Conservation (phyloP, 2,888 invertebrate genomes). For the Xanthia icteritia region DNA sequence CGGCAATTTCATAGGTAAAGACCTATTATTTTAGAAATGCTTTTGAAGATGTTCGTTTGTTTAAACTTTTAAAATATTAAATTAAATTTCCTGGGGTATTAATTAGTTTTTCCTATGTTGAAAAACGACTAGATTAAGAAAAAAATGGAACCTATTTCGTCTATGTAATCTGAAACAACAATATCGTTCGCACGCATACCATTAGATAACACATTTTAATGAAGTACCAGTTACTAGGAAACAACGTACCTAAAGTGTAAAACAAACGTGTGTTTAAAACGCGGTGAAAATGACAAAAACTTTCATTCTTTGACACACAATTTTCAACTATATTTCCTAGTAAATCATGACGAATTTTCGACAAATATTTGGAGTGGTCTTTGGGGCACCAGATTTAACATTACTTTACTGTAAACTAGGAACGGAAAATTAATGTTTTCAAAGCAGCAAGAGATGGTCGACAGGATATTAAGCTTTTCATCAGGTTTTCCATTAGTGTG, state of each 20-base stretch:
- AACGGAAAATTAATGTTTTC: slow-evolving; percentile 83
- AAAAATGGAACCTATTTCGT: not conserved
- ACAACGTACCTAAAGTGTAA: not conserved
- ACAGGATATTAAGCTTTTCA: slow-evolving; percentile 85
- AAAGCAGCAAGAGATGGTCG: slow-evolving; percentile 77
- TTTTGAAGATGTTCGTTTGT: slow-evolving; percentile 1
- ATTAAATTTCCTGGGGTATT: not conserved
- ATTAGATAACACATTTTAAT: slow-evolving; percentile 12
- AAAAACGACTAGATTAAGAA: not conserved
- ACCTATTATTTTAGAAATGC: slow-evolving; percentile 14
- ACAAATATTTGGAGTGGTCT: slow-evolving; percentile 49
- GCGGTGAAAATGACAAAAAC: slow-evolving; percentile 1
- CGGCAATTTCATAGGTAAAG: too few relatives aligned
- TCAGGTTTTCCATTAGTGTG: slow-evolving; percentile 76
- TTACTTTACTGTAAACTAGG: slow-evolving; percentile 68
- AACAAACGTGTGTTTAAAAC: not conserved
- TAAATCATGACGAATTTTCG: slow-evolving; percentile 27
- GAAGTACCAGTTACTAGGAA: slow-evolving; percentile 10
- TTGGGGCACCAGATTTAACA: slow-evolving; percentile 63
- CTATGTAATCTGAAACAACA: not conserved
- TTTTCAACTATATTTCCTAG: slow-evolving; percentile 21
- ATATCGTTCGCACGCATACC: not conserved
- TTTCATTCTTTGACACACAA: slow-evolving; percentile 10
- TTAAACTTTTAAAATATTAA: not conserved
- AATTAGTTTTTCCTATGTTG: too few relatives aligned